Base-by-base conservation (phyloP, 2,888 invertebrate species). In the Pristionchus japonicus region DNA sequence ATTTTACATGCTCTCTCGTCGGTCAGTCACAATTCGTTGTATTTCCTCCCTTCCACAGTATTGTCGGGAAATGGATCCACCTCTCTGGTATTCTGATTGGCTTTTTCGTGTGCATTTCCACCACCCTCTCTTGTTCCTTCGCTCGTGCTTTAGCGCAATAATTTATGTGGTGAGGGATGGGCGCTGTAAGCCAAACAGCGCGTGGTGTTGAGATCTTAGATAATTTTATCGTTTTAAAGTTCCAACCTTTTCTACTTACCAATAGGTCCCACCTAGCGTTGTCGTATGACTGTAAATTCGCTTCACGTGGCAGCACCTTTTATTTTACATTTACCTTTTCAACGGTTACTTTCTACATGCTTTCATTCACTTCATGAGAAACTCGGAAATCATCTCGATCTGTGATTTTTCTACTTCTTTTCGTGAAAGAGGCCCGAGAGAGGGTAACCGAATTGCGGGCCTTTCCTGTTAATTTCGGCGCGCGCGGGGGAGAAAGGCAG, bases 381-480 rank as follows among this genome's bases (percentile, higher is more conserved):
- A n/a, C 20, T 1, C 57, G 57, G 4, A 23, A 57, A n/a, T 7
- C 57, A 9, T 57, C 57, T 64, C 64, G 64, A 27, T 64, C 9
- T 31, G 31, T 31, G 27, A 34, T 64, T 3, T 31, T 11, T 31
- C 31, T 31, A 31, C 34, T 11, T 27, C 15, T 64, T 11, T 64
- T 64, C 74, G 43, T n/a, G n/a, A n/a, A n/a, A 43, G 74, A 77
- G 47, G 34, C 40, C 34, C 11, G n/a, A n/a, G 3, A 15, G 77
- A 47, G 43, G 43, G 77, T 77, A 77, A 77, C 77, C 43, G 77
- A 77, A 77, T 77, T 77, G 40, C 77, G 37, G 43, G 17, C 43
- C 77, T 77, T 77, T 77, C 77, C 77, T 77, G 77, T 77, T 77
- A 77, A 77, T 77, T 77, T 47, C 31, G 67, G 17, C 15, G 34